These are phyloP conservation scores for Ibycter americanus DNA, from an alignment of 2,797 vertebrate genomes.

Conservation along the genomic window DNA sequence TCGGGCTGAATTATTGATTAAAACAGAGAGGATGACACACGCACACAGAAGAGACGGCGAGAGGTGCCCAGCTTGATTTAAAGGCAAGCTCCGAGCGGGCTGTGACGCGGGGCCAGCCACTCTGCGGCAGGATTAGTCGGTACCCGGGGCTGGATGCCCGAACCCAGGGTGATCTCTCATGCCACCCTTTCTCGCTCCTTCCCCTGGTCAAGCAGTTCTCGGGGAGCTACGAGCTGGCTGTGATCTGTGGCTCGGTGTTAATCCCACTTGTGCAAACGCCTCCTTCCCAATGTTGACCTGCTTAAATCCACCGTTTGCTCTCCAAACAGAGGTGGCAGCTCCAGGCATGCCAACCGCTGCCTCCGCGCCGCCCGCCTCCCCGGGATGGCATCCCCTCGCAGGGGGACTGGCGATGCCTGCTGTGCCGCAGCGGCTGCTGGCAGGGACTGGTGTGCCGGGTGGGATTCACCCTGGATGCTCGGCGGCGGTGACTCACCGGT, in stretches of 20 bases:
- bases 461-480: accelerated
- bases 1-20: conserved; percentile 68
- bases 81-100: background rate
- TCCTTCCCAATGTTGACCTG: background rate
- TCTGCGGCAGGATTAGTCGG: accelerated
- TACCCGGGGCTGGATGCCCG: background rate
- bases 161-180: accelerated
- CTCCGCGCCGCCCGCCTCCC: background rate
- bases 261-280: background rate
- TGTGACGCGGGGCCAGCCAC: background rate
- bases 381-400: background rate
- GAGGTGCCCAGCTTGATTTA: conserved; percentile 9
- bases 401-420: background rate
- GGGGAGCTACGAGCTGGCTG: background rate
- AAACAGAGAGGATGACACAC: conserved; percentile 30
- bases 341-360: accelerated
- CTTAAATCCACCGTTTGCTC: background rate
- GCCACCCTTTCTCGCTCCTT: background rate
- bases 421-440: background rate
- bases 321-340: conserved; percentile 1
- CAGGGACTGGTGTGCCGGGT: accelerated
- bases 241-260: background rate
- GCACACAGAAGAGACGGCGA: background rate
- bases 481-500: conserved; percentile 80
- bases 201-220: accelerated